phyloP scores from a whole-genome alignment of 2,888 invertebrate species.

The Galerucella calmariensis region DNA sequence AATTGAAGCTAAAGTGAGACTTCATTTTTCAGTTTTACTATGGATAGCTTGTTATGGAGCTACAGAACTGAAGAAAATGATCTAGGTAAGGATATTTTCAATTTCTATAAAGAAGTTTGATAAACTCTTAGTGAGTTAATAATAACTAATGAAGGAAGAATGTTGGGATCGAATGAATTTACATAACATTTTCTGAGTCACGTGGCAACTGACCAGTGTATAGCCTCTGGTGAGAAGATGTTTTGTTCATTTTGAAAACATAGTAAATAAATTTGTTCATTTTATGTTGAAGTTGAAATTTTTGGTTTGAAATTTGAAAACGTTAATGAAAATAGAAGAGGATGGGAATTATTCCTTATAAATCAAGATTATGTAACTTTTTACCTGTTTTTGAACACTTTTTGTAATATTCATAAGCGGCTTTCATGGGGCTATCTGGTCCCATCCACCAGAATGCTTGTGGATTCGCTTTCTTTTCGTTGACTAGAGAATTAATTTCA shows the following conservation, averaged over 20 bases:
- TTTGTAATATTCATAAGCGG: constrained; percentile 61
- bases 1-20: no score
- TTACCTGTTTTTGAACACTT: constrained; percentile 59
- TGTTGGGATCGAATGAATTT: background rate
- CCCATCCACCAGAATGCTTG: constrained; percentile 74
- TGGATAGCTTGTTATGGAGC: no score
- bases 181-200: background rate
- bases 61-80: no score
- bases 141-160: background rate
- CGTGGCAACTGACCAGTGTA: background rate
- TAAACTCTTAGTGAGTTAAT: background rate
- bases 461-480: constrained; percentile 51
- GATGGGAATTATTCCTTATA: background rate
- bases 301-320: no score
- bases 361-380: background rate
- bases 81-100: no score
- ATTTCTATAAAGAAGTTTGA: no score
- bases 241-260: no score
- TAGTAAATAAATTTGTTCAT: no score
- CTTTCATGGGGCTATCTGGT: constrained; percentile 70
- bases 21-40: no score
- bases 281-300: no score
- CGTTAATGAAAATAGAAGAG: no score
- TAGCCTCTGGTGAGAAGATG: no score
- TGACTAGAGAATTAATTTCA: constrained; percentile 50